Base-by-base conservation (phyloP, 2,888 invertebrate genomes). In the Xylota sylvarum region DNA sequence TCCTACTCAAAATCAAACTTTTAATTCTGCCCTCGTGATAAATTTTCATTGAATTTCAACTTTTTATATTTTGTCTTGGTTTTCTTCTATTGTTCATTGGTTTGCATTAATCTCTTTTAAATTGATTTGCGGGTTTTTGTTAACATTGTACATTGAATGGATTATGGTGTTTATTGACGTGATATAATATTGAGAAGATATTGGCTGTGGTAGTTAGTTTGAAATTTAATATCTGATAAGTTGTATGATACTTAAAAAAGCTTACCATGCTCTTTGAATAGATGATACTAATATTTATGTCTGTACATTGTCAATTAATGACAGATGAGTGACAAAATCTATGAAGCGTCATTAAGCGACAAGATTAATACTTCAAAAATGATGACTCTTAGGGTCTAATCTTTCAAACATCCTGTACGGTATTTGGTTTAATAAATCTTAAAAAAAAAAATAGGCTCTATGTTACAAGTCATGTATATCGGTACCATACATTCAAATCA, bases 61-160 rank as follows among this genome's bases (percentile, higher is more conserved):
- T 58, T 23, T 37, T 12, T 65, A 43, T 46, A 43, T 46, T 19
- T 43, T 10, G 23, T 12, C 30, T 10, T 19, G 17, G 5, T 19
- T 46, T 14, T 62, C 10, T 58, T 52, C 27, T 14, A 37, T 23
- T 62, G 14, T 58, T 58, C 35, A 46, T 52, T 72, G 79, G 32
- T 43, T 76, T 46, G 48, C 14, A 72, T 30, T 85, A 85, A 85
- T 85, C 81, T 60, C 64, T 77, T 85, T 85, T 85, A 85, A 81
- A 85, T 85, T 85, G 81, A 67, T 77, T 85, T 65, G 50, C 35
- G 50, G 62, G 55, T 58, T 70, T 48, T 77, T 72, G 55, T 17
- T 69, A 62, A 74, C 35, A 56, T 58, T 64, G 70, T 58, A 64
- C 14, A 56, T 64, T 74, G 17, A 72, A 37, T 55, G 62, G 79